Evolutionary conservation across 2,113 vertebrate species (phyloP), one percentile per base, ranked within the genome.

Genomic region (Pipa parva): DNA sequence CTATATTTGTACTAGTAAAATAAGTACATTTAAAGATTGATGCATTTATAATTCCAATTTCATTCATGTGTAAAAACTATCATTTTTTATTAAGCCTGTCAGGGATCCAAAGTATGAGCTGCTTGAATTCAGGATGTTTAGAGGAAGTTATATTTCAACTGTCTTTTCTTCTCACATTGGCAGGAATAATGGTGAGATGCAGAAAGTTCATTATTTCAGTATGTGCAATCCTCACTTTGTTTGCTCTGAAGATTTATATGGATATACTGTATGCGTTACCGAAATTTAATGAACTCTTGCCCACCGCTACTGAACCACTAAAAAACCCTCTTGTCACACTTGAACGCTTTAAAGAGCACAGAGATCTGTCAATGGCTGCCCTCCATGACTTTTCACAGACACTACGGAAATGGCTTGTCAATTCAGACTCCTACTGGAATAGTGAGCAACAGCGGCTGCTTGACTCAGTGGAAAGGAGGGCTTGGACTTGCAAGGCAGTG

Each of bases 371-470:
- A 10, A 2, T 15, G 1, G 12, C 24, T 0, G 2, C 46, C 13
- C 63, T 28, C 7, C 28, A 63, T 11, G 58, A 71, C 15, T 3
- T 45, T 1, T 72, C 77, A 4, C 63, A 63, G 5, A 74, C 68
- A 3, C 72, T 85, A 33, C 76, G 73, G 17, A 76, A 75, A 45
- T 33, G 21, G 1, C 49, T 76, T 10, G 66, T 74, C 0, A 58
- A 39, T 20, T 57, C 75, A 0, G 72, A n/a, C 0, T 83, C 88
- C 2, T 92, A 82, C 76, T 95, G 92, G 91, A 95, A 94, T 71
- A 82, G 60, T 6, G 81, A 88, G 59, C 91, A 93, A 76, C 85
- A 86, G 63, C 81, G 85, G 58, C 9, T 77, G 1, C 72, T 87
- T 56, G 81, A 67, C 31, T 5, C 36, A 2, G 33, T 29, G 9